These are phyloP conservation scores for Parazoanthus swiftii DNA, from an alignment of 92 coral and sea anemone genomes.

Conservation along the genomic window DNA sequence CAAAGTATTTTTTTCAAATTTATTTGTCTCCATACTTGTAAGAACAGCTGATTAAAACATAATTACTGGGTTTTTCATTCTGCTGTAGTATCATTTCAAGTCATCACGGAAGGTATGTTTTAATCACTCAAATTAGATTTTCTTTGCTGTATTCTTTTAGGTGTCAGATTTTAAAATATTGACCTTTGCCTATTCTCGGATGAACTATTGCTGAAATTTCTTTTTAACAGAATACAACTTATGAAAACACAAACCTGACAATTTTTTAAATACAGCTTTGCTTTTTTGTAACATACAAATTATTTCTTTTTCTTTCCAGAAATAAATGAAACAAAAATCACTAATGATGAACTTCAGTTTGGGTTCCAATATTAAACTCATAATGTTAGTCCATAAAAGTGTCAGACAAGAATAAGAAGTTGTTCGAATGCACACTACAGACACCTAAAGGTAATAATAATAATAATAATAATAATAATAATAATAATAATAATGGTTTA, in stretches of 20 bases:
- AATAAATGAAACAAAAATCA: conserved; percentile 34
- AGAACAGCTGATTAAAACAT: neutral
- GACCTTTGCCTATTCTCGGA: too few relatives aligned
- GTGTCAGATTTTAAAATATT: too few relatives aligned
- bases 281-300: too few relatives aligned
- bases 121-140: conserved; percentile 24
- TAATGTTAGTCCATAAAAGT: conserved; percentile 44
- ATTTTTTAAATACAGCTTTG: too few relatives aligned
- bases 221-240: too few relatives aligned
- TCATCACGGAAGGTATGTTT: conserved; percentile 38
- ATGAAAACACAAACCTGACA: too few relatives aligned
- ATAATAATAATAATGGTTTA: too few relatives aligned
- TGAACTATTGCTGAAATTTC: too few relatives aligned
- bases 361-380: conserved; percentile 43
- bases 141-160: too few relatives aligned
- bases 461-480: too few relatives aligned
- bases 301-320: too few relatives aligned
- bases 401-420: conserved; percentile 44
- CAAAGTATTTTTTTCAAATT: conserved; percentile 10
- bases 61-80: neutral
- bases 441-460: conserved; percentile 43
- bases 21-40: conserved; percentile 31
- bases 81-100: conserved; percentile 30
- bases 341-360: conserved; percentile 36
- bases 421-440: conserved; percentile 49